Percentiles rank a stretch among this genome's conserved stretches.
Conservation (phyloP, 2,113 vertebrate species). For the Pomatostomus ruficeps region DNA sequence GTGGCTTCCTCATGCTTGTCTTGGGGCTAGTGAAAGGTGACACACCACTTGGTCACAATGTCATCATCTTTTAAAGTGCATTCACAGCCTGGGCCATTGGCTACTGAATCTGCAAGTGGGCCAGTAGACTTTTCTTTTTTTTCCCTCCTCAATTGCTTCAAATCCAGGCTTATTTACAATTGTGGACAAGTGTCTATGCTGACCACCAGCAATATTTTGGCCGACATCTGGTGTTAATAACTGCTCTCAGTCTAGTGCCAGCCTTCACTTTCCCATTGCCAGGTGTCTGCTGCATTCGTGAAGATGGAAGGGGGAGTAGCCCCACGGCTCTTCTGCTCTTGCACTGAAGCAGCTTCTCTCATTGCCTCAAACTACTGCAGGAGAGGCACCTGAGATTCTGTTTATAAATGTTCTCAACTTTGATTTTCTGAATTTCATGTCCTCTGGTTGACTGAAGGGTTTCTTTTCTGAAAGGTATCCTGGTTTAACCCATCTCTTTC, state of each 20-base stretch:
- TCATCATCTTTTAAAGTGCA: not conserved
- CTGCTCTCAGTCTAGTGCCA: not conserved
- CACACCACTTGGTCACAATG: not conserved
- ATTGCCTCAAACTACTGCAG: not conserved
- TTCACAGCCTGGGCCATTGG: not conserved
- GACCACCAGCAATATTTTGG: not conserved
- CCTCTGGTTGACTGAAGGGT: not conserved
- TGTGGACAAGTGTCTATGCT: not conserved
- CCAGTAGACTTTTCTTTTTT: not conserved
- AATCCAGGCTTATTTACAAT: not conserved
- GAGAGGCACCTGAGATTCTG: not conserved
- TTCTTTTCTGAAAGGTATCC: not conserved
- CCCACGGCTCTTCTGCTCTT: not conserved
- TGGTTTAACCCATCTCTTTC: not conserved
- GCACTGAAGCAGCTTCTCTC: not conserved
- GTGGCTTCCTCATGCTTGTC: not conserved
- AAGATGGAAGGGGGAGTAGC: not conserved
- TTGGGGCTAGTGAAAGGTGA: not conserved
- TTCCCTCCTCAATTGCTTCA: not conserved
- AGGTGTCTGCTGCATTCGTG: not conserved
- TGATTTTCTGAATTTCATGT: not conserved
- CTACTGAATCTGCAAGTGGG: not conserved
- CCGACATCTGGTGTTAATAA: not conserved
- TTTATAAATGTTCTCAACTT: not conserved
- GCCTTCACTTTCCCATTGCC: not conserved